A percentile compares a stretch with the other conserved stretches of the same genome.
These are phyloP conservation scores for Aptenodytes patagonicus DNA, from an alignment of 2,113 vertebrate genomes.

Conservation along the genomic window DNA sequence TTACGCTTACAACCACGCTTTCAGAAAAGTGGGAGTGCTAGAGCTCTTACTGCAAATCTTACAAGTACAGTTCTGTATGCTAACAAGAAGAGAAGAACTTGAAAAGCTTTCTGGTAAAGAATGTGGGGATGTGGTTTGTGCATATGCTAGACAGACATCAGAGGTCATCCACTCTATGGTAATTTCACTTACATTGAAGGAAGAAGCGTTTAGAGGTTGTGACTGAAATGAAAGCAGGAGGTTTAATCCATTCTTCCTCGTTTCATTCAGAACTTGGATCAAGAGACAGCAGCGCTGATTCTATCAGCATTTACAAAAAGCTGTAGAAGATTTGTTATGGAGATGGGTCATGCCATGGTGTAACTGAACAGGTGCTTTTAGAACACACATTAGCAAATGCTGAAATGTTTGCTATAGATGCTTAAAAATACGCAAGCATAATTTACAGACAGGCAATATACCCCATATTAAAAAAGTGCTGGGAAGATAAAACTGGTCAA, in stretches of 20 bases:
- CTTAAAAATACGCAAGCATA: not conserved
- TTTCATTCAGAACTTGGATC: not conserved
- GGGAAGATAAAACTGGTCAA: not conserved
- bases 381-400: not conserved
- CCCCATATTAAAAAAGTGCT: not conserved
- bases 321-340: not conserved
- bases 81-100: not conserved
- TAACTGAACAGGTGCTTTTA: not conserved
- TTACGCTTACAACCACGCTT: not conserved
- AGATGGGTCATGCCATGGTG: rapidly evolving
- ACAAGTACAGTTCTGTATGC: not conserved
- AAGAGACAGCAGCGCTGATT: not conserved
- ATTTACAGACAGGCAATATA: not conserved
- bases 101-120: not conserved
- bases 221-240: not conserved
- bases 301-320: not conserved
- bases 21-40: not conserved
- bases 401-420: not conserved
- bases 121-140: not conserved
- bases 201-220: not conserved
- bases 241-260: not conserved
- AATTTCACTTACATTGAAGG: not conserved
- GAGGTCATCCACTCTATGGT: not conserved
- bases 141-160: not conserved
- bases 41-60: not conserved